Evolutionary conservation across 2,797 vertebrate species (phyloP).

Genomic region (Hemitrygon akajei): DNA sequence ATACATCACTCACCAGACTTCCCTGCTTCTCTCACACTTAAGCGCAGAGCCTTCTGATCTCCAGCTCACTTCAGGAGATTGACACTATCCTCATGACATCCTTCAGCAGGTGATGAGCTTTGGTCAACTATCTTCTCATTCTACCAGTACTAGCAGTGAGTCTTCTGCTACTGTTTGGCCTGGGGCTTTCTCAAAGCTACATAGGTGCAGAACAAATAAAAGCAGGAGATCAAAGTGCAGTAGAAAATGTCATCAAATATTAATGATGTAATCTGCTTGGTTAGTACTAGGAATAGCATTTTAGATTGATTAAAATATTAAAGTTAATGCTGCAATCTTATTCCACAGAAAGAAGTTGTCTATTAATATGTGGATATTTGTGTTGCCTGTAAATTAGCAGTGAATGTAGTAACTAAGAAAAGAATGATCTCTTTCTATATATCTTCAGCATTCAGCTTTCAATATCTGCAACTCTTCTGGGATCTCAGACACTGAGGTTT

Average conservation of each 20-base stretch:
- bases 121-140: neutral
- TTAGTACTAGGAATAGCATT: neutral
- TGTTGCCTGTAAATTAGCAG: neutral
- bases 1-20: neutral
- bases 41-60: conserved; percentile 24
- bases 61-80: conserved; percentile 1
- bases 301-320: neutral
- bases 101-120: neutral
- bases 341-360: neutral
- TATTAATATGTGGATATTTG: neutral
- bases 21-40: neutral
- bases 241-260: neutral
- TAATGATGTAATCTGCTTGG: neutral
- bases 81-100: neutral
- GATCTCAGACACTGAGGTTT: neutral
- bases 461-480: neutral
- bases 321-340: neutral
- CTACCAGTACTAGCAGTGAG: neutral
- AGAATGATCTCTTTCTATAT: neutral
- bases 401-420: neutral
- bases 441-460: neutral
- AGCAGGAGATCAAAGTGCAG: conserved; percentile 6
- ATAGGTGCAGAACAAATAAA: neutral
- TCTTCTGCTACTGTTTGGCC: conserved; percentile 4
- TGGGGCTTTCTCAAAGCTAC: neutral